A percentile compares a stretch with the other conserved stretches of the same genome.
Conservation (phyloP, 2,113 vertebrate genomes). For the Myotis yumanensis region DNA sequence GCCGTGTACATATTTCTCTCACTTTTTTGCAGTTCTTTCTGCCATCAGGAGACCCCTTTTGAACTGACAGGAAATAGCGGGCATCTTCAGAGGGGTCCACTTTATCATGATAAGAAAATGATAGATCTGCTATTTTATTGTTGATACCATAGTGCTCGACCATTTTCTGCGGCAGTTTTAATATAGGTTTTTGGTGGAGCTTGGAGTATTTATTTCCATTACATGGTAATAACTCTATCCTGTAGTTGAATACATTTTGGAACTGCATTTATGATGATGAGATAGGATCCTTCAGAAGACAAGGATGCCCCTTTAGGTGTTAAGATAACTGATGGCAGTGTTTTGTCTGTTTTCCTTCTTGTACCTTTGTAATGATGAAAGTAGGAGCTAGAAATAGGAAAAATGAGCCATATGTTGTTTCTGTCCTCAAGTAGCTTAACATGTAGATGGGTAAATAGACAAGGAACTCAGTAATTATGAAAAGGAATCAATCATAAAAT, state of each 20-base stretch:
- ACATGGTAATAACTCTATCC: background rate
- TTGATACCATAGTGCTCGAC: background rate
- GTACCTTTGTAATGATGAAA: background rate
- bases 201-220: background rate
- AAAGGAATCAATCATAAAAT: background rate
- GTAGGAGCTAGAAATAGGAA: background rate
- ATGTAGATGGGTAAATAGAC: background rate
- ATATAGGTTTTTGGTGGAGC: background rate
- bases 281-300: background rate
- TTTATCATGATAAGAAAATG: slow-evolving; percentile 10
- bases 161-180: background rate
- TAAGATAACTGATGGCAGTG: background rate
- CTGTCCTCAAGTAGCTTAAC: background rate
- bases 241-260: background rate
- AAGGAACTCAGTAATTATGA: background rate
- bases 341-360: background rate
- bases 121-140: background rate
- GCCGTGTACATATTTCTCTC: background rate
- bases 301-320: background rate
- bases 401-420: background rate
- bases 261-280: background rate
- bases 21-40: background rate
- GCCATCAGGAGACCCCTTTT: background rate
- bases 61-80: background rate
- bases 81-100: background rate